Base-by-base conservation (phyloP, 2,113 vertebrate genomes). In the Nycticryphes semicollaris region DNA sequence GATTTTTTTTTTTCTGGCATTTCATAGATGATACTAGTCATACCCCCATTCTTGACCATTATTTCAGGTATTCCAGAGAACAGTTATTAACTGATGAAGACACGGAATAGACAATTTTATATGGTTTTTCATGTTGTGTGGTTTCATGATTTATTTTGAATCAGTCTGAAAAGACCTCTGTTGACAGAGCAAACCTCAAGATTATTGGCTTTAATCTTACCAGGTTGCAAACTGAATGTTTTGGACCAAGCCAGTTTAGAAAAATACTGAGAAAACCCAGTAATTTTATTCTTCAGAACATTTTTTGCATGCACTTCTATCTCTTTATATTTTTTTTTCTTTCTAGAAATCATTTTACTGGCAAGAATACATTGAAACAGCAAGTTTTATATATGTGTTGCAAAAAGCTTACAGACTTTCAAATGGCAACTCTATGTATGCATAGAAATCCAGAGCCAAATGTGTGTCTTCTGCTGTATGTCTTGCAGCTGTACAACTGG, bases 361-460 rank as follows among this genome's bases (percentile, higher is more conserved):
- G 11, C 12, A 84, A 27, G 18, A 72, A 15, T 39, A 59, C 14
- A 31, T 21, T 27, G 60, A 72, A 94, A 81, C 4, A n/a, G 10
- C 4, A 75, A 70, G 11, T n/a, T 86, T 79, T 56, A 45, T 7
- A 1, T 35, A 50, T 14, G 17, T 30, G 50, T 57, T 64, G 11
- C 27, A 76, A 51, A 92, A 87, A 53, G 6, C 19, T 64, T 66
- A 25, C 17, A 72, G 56, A n/a, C 10, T 93, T 95, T 85, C 24
- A 66, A 45, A 13, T n/a, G 1, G 0, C 21, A 25, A 66, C 53
- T 88, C 4, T 18, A 25, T 5, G 8, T 18, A 11, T 1, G 2
- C 7, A 4, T 7, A 53, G 78, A 57, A 37, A 7, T 80, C 45
- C 28, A 69, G 24, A 79, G 41, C 45, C 72, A 76, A 77, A 73